phyloP scores from a whole-genome alignment of 1,140 invertebrate species.

The Wiebesia pumilae region DNA sequence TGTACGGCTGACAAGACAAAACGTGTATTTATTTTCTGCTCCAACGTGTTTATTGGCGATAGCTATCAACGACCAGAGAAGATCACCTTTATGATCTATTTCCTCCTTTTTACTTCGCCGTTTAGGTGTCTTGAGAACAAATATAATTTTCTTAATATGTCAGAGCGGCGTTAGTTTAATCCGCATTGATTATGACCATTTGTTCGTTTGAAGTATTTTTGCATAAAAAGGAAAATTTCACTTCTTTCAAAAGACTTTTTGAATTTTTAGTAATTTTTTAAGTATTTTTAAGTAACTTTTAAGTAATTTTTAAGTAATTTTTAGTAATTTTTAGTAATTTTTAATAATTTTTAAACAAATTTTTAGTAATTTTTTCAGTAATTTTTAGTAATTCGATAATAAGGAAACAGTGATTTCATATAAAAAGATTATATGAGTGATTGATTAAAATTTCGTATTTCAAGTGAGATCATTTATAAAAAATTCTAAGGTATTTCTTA shows the following conservation, averaged over 20 bases:
- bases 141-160: slow-evolving; percentile 32
- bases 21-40: slow-evolving; percentile 41
- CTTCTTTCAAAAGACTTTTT: neutral
- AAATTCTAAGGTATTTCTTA: too few species aligned
- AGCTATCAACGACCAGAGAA: slow-evolving; percentile 32
- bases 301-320: too few species aligned
- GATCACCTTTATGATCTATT: slow-evolving; percentile 49
- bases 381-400: too few species aligned
- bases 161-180: neutral
- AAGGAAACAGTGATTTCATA: too few species aligned
- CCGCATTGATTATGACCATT: slow-evolving; percentile 9
- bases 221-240: slow-evolving; percentile 10
- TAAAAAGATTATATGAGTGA: too few species aligned
- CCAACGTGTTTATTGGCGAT: slow-evolving; percentile 50
- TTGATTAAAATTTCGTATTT: too few species aligned
- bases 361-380: too few species aligned
- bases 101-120: slow-evolving; percentile 5
- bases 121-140: slow-evolving; percentile 36
- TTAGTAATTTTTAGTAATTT: too few species aligned
- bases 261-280: too few species aligned
- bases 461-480: too few species aligned
- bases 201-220: neutral
- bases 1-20: slow-evolving; percentile 35
- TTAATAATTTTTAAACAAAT: too few species aligned
- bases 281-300: too few species aligned